Percentiles rank a stretch among this genome's conserved stretches.
Conservation (phyloP, 1,140 invertebrate species). For the Brachionus sp. region DNA sequence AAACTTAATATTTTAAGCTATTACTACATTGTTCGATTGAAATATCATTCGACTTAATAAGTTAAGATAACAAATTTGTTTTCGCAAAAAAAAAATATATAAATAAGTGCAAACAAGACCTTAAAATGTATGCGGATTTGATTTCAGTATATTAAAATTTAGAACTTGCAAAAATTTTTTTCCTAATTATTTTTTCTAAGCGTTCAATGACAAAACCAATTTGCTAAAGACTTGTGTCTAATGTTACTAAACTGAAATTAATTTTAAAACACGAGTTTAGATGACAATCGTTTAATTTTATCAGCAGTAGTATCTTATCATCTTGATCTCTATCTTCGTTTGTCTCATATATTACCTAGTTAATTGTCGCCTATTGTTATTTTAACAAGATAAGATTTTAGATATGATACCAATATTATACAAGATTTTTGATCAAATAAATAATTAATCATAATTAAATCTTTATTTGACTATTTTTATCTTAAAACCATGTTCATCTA, state of each 20-base stretch:
- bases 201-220: background rate
- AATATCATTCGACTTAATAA: slow-evolving; percentile 5
- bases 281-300: background rate
- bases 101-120: background rate
- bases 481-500: background rate
- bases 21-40: slow-evolving; percentile 34
- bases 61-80: slow-evolving; percentile 16
- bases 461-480: background rate
- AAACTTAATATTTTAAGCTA: slow-evolving; percentile 25
- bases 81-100: background rate
- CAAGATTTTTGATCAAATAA: slow-evolving; percentile 5
- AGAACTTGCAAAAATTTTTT: background rate
- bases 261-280: background rate
- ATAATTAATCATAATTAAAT: background rate
- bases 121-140: slow-evolving; percentile 2
- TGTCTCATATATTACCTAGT: slow-evolving; percentile 19
- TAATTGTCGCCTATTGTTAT: slow-evolving; percentile 19
- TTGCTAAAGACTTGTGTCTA: background rate
- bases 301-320: background rate
- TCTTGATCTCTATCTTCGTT: background rate
- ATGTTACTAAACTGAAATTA: background rate
- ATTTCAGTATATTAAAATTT: background rate
- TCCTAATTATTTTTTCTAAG: background rate
- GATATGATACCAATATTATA: slow-evolving; percentile 18
- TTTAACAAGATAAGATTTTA: slow-evolving; percentile 34